These are phyloP conservation scores for Dunckerocampus dactyliophorus DNA, from an alignment of 2,113 vertebrate genomes.

Conservation along the genomic window DNA sequence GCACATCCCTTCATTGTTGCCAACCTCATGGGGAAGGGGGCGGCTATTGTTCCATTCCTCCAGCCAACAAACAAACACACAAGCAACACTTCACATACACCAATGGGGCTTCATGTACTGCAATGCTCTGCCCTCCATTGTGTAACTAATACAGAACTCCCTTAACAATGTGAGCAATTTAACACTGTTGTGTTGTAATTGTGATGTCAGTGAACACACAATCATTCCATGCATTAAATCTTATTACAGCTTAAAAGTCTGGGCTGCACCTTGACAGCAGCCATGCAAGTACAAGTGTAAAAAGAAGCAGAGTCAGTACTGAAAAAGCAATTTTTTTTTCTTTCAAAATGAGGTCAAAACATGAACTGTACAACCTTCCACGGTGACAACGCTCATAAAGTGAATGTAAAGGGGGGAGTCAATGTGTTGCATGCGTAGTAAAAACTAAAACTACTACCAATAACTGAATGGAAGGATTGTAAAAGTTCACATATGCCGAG, in stretches of 20 bases:
- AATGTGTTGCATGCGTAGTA: no score
- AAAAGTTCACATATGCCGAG: slow-evolving; percentile 20
- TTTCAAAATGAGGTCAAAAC: no score
- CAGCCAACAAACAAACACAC: neutral
- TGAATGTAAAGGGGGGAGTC: no score
- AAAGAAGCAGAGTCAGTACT: no score
- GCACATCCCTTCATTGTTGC: slow-evolving; percentile 4
- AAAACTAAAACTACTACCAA: neutral
- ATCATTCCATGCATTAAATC: neutral
- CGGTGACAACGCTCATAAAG: no score
- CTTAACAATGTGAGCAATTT: neutral
- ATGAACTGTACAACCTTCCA: no score
- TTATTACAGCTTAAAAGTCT: no score
- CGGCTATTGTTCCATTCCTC: no score
- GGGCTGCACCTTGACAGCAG: no score
- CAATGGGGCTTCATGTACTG: neutral
- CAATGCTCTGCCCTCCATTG: neutral
- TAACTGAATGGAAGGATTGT: neutral
- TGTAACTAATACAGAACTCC: neutral
- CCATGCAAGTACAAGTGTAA: no score
- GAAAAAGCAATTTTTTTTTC: no score
- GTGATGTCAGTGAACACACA: neutral
- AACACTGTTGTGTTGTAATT: neutral
- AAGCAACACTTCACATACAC: neutral
- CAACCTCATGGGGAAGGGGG: neutral